A percentile compares a stretch with the other conserved stretches of the same genome.
Conservation (phyloP, 2,797 vertebrate species). For the Squalus acanthias region DNA sequence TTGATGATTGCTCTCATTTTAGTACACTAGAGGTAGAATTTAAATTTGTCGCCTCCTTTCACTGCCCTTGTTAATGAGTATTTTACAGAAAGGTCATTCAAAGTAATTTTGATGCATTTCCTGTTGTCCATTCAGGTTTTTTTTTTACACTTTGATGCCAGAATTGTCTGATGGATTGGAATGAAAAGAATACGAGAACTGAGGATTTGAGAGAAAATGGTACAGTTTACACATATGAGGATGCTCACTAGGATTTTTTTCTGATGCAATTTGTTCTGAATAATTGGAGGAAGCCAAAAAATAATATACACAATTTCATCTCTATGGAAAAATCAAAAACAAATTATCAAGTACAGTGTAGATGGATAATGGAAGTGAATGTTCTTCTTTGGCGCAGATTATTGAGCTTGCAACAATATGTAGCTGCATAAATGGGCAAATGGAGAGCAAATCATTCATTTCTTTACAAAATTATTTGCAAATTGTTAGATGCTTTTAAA, state of each 20-base stretch:
- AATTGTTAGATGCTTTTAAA: neutral
- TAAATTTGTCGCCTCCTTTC: neutral
- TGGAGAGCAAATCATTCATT: neutral
- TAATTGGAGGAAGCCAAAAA: neutral
- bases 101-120: neutral
- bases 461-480: neutral
- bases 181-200: neutral
- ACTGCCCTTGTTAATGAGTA: neutral
- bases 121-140: neutral
- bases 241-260: neutral
- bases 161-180: neutral
- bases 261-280: neutral
- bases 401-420: neutral
- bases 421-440: neutral
- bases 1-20: neutral
- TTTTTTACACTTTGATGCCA: neutral
- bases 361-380: neutral
- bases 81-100: slow-evolving; percentile 10
- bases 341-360: neutral
- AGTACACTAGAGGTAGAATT: neutral
- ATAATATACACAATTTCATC: neutral
- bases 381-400: neutral
- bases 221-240: neutral
- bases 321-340: neutral
- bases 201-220: neutral